These are phyloP conservation scores for Brachynemurus nebulosus DNA, from an alignment of 2,888 invertebrate genomes.

Conservation along the genomic window DNA sequence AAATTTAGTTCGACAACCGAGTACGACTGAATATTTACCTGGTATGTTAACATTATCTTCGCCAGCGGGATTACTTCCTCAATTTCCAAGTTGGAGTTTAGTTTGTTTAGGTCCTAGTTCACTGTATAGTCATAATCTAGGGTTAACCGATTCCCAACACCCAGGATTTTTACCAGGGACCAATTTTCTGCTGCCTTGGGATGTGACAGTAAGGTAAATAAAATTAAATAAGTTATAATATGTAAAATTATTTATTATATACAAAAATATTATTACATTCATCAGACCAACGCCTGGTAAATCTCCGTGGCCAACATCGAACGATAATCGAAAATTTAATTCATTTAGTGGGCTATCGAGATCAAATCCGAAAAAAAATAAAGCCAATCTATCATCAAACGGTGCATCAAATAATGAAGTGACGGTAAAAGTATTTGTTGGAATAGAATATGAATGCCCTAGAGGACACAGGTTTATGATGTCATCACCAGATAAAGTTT, in stretches of 20 bases:
- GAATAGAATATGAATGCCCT: slow-evolving; percentile 94
- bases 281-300: slow-evolving; percentile 9
- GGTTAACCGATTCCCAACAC: slow-evolving; percentile 69
- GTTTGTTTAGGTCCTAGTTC: slow-evolving; percentile 82
- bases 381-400: slow-evolving; percentile 10
- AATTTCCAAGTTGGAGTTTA: slow-evolving; percentile 83
- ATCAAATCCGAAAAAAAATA: slow-evolving; percentile 7
- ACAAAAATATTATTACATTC: not conserved
- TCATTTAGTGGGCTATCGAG: slow-evolving; percentile 2
- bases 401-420: slow-evolving; percentile 39
- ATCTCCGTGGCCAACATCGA: slow-evolving; percentile 11
- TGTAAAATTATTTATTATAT: not conserved
- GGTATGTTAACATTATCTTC: slow-evolving; percentile 78
- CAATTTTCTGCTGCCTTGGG: slow-evolving; percentile 89
- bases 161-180: slow-evolving; percentile 82
- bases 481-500: slow-evolving; percentile 69
- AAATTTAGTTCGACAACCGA: slow-evolving; percentile 49
- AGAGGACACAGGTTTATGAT: slow-evolving; percentile 95
- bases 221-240: not conserved
- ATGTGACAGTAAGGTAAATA: slow-evolving; percentile 47
- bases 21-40: slow-evolving; percentile 81
- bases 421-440: slow-evolving; percentile 83
- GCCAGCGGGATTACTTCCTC: slow-evolving; percentile 63
- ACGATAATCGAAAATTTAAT: slow-evolving; percentile 9
- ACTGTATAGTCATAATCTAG: slow-evolving; percentile 77